Evolutionary conservation across 1,140 invertebrate genomes (phyloP).

Genomic region (Drosophila pruinosa): DNA sequence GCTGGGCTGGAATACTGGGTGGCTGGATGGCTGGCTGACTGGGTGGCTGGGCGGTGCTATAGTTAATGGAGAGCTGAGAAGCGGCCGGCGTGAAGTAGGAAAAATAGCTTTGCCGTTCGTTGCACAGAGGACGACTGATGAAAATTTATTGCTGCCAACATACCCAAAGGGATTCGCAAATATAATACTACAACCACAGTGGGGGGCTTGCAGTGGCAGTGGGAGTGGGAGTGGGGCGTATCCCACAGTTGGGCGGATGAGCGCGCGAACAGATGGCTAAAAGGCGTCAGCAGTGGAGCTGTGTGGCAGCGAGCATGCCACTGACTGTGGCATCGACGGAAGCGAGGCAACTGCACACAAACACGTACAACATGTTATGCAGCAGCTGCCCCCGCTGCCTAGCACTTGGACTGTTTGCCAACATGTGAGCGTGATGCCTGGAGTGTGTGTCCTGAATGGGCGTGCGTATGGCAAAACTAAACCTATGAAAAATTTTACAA

Average conservation of each 20-base stretch:
- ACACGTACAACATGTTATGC: conserved; percentile 69
- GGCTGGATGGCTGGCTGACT: no score
- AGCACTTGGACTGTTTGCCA: conserved; percentile 13
- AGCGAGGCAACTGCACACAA: conserved; percentile 47
- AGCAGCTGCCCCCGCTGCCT: conserved; percentile 38
- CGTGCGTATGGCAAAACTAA: conserved; percentile 49
- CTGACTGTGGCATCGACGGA: conserved; percentile 6
- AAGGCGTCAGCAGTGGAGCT: conserved; percentile 20
- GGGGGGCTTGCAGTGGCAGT: neutral
- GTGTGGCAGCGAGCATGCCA: conserved; percentile 1
- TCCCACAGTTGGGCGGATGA: conserved; percentile 40
- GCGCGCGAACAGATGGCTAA: conserved; percentile 43
- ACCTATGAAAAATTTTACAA: conserved; percentile 73
- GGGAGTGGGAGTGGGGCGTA: neutral
- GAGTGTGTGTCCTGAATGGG: conserved; percentile 8
- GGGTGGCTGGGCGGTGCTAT: conserved; percentile 7
- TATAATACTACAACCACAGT: conserved; percentile 69
- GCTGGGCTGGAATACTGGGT: no score
- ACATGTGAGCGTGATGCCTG: conserved; percentile 19
- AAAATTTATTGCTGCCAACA: conserved; percentile 79
- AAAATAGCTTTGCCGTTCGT: conserved; percentile 61
- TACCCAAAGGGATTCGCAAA: conserved; percentile 79
- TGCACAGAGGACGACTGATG: conserved; percentile 66
- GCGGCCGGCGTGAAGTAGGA: conserved; percentile 55
- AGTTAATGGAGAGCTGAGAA: conserved; percentile 59